Percentiles rank a stretch among this genome's conserved stretches.
These are phyloP conservation scores for Apantesis nais DNA, from an alignment of 2,888 invertebrate species.

Conservation along the genomic window DNA sequence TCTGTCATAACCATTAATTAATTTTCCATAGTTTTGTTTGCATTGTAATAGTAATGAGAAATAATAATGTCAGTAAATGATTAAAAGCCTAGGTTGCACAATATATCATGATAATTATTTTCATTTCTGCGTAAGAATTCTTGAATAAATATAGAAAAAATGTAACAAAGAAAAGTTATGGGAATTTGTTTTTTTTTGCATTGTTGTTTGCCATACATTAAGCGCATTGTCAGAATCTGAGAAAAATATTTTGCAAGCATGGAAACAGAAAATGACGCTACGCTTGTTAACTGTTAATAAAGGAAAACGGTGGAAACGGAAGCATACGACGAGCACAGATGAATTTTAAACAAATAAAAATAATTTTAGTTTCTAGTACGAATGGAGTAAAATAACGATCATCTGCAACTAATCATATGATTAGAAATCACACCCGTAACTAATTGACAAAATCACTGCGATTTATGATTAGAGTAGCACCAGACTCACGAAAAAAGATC, in stretches of 20 bases:
- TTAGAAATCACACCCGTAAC: too few relatives aligned
- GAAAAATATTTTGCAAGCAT: not conserved
- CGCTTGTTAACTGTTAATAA: not conserved
- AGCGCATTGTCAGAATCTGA: not conserved
- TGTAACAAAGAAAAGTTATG: slow-evolving; percentile 9
- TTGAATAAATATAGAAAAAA: slow-evolving; percentile 3
- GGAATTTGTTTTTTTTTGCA: slow-evolving; percentile 2
- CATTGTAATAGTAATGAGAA: not conserved
- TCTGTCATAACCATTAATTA: not conserved
- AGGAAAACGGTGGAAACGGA: not conserved
- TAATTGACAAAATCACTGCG: too few relatives aligned
- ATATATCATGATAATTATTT: slow-evolving; percentile 5
- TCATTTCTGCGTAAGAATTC: not conserved
- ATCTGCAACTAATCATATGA: too few relatives aligned
- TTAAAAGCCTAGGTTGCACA: not conserved
- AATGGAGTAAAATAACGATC: not conserved
- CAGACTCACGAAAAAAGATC: too few relatives aligned
- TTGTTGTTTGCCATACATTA: slow-evolving; percentile 1
- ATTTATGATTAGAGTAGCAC: too few relatives aligned
- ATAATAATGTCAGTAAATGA: not conserved
- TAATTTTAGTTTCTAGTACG: not conserved
- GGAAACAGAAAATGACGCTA: not conserved
- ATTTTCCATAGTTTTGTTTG: not conserved
- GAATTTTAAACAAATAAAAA: not conserved
- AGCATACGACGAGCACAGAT: not conserved